phyloP scores from a whole-genome alignment of 1,140 invertebrate species.

The Oppia nitens region DNA sequence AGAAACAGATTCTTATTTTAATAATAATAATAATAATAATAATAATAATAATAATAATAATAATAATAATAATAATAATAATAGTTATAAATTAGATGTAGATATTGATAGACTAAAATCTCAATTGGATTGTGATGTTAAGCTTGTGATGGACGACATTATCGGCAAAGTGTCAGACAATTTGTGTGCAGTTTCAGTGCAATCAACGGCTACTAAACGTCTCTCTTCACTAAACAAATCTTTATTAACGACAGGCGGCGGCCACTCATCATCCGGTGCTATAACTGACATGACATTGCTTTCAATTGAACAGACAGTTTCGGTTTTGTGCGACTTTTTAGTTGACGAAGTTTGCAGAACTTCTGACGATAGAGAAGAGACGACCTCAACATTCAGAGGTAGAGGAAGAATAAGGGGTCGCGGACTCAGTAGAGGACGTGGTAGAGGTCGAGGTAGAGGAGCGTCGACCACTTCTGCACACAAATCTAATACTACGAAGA shows the following conservation, averaged over 20 bases:
- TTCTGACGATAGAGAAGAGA: not conserved
- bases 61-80: not conserved
- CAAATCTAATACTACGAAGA: not conserved
- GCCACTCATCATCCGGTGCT: not conserved
- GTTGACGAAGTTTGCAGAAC: not conserved
- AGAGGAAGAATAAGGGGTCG: slow-evolving; percentile 1
- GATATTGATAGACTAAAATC: not conserved
- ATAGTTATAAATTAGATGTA: not conserved
- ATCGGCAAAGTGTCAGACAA: not conserved
- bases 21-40: not conserved
- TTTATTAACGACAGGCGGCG: no score
- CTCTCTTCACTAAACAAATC: no score
- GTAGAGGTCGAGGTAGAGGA: slow-evolving; percentile 24
- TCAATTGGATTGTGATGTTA: not conserved
- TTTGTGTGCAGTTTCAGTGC: not conserved
- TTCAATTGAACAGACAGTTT: not conserved
- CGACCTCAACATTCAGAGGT: not conserved
- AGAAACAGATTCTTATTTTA: not conserved
- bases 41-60: not conserved
- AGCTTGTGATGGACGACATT: not conserved
- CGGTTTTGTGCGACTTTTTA: not conserved
- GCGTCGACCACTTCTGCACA: slow-evolving; percentile 25
- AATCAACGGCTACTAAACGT: no score
- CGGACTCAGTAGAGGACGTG: slow-evolving; percentile 18
- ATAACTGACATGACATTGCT: not conserved